phyloP scores from a whole-genome alignment of 2,113 vertebrate species.

The Campylomormyrus tamandua region DNA sequence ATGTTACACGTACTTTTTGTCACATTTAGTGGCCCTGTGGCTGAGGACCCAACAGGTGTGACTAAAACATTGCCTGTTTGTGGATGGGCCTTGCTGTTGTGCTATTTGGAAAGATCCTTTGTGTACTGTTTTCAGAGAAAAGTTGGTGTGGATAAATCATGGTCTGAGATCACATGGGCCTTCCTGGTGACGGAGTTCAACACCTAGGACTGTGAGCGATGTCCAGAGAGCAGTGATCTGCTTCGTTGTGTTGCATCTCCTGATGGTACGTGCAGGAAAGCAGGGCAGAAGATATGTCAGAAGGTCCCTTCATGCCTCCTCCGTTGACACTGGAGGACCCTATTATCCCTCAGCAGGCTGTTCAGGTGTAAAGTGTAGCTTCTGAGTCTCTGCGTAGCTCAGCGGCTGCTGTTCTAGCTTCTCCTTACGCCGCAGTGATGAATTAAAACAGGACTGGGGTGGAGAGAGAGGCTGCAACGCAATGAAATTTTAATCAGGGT shows the following conservation, averaged over 20 bases:
- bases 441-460: conserved; percentile 65
- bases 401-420: conserved; percentile 72
- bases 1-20: background rate
- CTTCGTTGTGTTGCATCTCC: background rate
- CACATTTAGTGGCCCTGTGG: background rate
- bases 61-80: background rate
- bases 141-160: background rate
- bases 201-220: background rate
- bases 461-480: conserved; percentile 73
- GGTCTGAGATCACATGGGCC: background rate
- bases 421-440: conserved; percentile 81
- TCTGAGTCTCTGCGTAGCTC: conserved; percentile 21
- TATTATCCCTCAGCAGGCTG: background rate
- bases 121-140: background rate
- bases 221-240: background rate
- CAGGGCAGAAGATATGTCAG: background rate
- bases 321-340: background rate
- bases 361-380: background rate
- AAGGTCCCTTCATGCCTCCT: background rate
- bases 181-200: background rate
- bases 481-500: conserved; percentile 87
- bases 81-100: background rate
- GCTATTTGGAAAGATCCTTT: background rate
- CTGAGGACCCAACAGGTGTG: background rate
- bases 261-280: background rate